Evolutionary conservation across 2,888 invertebrate species (phyloP).

Genomic region (Cyrtodaria siliqua): DNA sequence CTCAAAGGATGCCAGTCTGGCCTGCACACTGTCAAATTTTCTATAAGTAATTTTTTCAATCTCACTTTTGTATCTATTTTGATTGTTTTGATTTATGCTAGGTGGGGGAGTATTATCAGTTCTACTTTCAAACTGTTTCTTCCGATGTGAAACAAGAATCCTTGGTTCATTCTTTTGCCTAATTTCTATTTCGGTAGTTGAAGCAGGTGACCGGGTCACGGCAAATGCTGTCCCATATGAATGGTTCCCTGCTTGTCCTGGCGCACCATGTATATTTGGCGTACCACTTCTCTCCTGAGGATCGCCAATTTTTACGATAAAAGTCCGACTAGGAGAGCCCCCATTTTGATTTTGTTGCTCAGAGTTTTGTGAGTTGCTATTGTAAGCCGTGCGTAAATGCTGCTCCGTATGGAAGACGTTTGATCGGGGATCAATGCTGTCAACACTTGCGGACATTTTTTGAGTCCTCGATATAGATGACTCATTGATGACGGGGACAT

Average conservation of each 20-base stretch:
- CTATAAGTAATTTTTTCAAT: conserved; percentile 86
- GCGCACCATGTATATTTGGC: conserved; percentile 36
- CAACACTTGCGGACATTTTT: conserved; percentile 71
- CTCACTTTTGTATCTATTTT: conserved; percentile 78
- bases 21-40: conserved; percentile 82
- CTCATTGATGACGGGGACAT: conserved; percentile 75
- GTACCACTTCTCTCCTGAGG: conserved; percentile 49
- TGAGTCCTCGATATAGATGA: conserved; percentile 50
- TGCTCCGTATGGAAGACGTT: conserved; percentile 65
- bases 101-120: conserved; percentile 62
- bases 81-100: conserved; percentile 14
- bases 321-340: conserved; percentile 59
- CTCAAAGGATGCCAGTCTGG: conserved; percentile 84
- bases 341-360: conserved; percentile 66
- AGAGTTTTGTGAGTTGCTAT: conserved; percentile 43
- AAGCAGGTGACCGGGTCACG: conserved; percentile 74
- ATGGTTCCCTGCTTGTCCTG: conserved; percentile 38
- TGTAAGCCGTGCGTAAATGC: conserved; percentile 63
- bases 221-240: conserved; percentile 79
- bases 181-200: conserved; percentile 74
- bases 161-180: conserved; percentile 63
- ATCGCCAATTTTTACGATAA: conserved; percentile 71
- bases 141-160: conserved; percentile 77
- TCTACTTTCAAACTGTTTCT: conserved; percentile 78
- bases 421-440: conserved; percentile 68